A percentile compares a stretch with the other conserved stretches of the same genome.
These are phyloP conservation scores for Capitella teleta DNA, from an alignment of 1,140 invertebrate species.

Conservation along the genomic window DNA sequence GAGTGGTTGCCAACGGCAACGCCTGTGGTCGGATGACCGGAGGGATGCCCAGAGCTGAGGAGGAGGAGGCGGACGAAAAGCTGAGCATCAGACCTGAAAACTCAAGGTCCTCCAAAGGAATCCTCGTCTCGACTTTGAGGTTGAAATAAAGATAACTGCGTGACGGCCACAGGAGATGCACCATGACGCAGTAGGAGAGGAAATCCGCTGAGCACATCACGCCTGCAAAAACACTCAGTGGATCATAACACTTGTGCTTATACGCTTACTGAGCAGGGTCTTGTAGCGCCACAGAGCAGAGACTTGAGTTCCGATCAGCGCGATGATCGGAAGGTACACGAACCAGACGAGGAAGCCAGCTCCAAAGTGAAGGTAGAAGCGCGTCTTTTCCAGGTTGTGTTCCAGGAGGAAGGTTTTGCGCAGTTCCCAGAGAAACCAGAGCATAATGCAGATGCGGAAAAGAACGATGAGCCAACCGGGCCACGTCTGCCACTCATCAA, in stretches of 20 bases:
- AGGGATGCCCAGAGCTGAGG: too few relatives aligned
- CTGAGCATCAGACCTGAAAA: conserved; percentile 5
- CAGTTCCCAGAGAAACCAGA: conserved; percentile 89
- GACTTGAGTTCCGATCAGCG: conserved; percentile 82
- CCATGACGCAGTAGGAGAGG: conserved; percentile 84
- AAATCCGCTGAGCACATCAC: conserved; percentile 90
- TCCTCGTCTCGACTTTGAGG: background rate
- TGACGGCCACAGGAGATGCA: conserved; percentile 85
- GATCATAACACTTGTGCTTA: background rate
- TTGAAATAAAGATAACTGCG: conserved; percentile 75
- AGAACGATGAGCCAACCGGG: conserved; percentile 85
- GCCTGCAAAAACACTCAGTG: conserved; percentile 47
- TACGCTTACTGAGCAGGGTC: conserved; percentile 67
- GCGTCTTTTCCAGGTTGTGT: conserved; percentile 56
- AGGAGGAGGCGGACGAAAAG: conserved; percentile 1
- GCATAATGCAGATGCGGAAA: conserved; percentile 77
- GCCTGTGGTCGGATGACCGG: too few relatives aligned
- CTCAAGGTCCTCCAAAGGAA: conserved; percentile 1
- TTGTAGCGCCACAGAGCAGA: conserved; percentile 92
- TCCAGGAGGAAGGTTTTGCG: conserved; percentile 40
- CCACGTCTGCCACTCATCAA: conserved; percentile 94
- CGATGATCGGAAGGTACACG: conserved; percentile 87
- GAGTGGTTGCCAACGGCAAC: too few relatives aligned
- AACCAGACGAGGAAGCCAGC: conserved; percentile 97
- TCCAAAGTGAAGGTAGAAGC: conserved; percentile 90